phyloP scores from a whole-genome alignment of 2,888 invertebrate species.

The Scotopteryx bipunctaria region DNA sequence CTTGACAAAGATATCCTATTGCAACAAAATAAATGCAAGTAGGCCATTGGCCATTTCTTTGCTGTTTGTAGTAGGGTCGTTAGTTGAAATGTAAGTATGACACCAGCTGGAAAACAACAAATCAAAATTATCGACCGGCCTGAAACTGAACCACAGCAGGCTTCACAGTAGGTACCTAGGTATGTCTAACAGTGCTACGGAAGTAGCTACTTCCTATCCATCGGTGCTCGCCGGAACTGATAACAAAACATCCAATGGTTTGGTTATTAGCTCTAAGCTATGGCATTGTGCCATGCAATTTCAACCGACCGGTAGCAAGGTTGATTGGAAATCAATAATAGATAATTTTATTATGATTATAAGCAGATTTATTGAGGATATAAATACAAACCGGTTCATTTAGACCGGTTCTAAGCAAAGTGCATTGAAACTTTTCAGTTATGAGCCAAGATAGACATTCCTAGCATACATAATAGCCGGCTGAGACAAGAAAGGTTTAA shows the following conservation, averaged over 20 bases:
- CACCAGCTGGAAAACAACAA: background rate
- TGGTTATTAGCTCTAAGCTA: constrained; percentile 32
- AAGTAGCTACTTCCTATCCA: constrained; percentile 2
- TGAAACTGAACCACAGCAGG: constrained; percentile 10
- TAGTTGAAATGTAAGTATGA: too few relatives aligned
- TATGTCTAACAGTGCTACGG: too few relatives aligned
- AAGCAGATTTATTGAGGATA: background rate
- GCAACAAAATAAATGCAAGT: too few relatives aligned
- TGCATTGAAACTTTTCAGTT: too few relatives aligned
- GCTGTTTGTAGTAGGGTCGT: too few relatives aligned
- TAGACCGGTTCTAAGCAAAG: too few relatives aligned
- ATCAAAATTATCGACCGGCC: constrained; percentile 22
- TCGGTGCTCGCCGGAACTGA: constrained; percentile 11
- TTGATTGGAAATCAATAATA: constrained; percentile 37
- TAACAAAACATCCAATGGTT: constrained; percentile 15
- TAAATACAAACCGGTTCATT: background rate
- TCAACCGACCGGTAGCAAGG: constrained; percentile 12
- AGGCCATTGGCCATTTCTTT: too few relatives aligned
- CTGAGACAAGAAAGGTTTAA: too few relatives aligned
- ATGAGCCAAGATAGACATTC: too few relatives aligned
- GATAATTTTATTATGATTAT: background rate
- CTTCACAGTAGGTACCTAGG: background rate
- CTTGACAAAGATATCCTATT: too few relatives aligned
- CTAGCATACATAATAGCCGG: too few relatives aligned
- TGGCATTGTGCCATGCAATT: constrained; percentile 41